phyloP scores from a whole-genome alignment of 2,113 vertebrate species.

The Pelecanoides urinatrix region DNA sequence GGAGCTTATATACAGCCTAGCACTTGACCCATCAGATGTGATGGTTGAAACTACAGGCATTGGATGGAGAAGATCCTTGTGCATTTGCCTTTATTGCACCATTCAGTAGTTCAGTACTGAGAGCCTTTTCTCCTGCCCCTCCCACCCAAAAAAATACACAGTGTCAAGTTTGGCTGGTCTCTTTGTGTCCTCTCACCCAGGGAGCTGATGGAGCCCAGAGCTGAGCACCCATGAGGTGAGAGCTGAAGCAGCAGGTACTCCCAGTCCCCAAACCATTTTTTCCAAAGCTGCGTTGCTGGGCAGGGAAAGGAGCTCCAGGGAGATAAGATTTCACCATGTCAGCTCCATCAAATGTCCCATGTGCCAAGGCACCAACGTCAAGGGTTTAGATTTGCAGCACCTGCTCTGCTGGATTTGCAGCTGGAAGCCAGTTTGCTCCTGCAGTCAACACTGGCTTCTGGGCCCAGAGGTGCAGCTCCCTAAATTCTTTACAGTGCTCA shows the following conservation, averaged over 20 bases:
- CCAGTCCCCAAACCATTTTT: not conserved
- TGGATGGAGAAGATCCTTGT: not conserved
- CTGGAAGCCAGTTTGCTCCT: not conserved
- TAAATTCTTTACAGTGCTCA: not conserved
- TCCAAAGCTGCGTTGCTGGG: not conserved
- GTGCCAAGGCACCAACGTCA: not conserved
- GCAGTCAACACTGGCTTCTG: not conserved
- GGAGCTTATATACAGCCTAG: not conserved
- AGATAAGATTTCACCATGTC: not conserved
- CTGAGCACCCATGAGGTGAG: accelerated
- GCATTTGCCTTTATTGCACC: not conserved
- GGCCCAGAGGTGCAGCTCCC: not conserved
- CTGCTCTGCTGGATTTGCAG: not conserved
- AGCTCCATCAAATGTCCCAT: not conserved
- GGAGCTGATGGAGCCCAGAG: not conserved
- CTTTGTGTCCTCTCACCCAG: not conserved
- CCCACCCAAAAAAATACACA: not conserved
- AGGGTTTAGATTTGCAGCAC: not conserved
- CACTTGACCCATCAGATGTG: not conserved
- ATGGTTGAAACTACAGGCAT: not conserved
- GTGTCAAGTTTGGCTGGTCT: not conserved
- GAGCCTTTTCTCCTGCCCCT: not conserved
- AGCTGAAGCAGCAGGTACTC: not conserved
- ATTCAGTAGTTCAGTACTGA: not conserved
- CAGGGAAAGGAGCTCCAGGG: not conserved